A percentile compares a stretch with the other conserved stretches of the same genome.
Evolutionary conservation across 1,140 invertebrate species (phyloP).

Genomic region (Aphis craccivora): DNA sequence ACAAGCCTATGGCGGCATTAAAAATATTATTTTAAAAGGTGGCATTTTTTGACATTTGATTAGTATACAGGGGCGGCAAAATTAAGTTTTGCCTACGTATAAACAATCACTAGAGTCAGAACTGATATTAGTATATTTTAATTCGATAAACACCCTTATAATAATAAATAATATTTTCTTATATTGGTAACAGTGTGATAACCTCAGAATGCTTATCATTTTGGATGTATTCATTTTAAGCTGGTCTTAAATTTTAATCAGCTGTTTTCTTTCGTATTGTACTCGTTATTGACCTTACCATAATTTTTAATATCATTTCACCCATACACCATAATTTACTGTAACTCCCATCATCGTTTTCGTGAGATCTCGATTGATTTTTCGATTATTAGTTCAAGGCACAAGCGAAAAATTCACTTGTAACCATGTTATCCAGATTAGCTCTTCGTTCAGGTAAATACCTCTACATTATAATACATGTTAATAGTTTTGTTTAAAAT

Average conservation of each 20-base stretch:
- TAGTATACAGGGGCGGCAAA: too few species aligned
- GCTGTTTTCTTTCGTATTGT: too few species aligned
- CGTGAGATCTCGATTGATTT: neutral
- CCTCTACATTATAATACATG: neutral
- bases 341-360: neutral
- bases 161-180: too few species aligned
- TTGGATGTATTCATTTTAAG: neutral
- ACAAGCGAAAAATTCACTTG: neutral
- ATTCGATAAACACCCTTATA: too few species aligned
- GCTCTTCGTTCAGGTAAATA: slow-evolving; percentile 52
- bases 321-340: neutral
- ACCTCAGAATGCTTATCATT: neutral
- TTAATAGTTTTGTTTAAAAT: neutral
- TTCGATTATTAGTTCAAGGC: neutral
- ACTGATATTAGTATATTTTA: too few species aligned
- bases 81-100: too few species aligned
- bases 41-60: too few species aligned
- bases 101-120: too few species aligned
- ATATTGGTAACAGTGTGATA: too few species aligned
- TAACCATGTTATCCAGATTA: slow-evolving; percentile 42
- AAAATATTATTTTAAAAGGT: too few species aligned
- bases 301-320: neutral
- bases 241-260: neutral
- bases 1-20: too few species aligned
- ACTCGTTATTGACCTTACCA: slow-evolving; percentile 12